Conservation (phyloP, 2,888 invertebrate genomes). For the Miltochrista miniata region DNA sequence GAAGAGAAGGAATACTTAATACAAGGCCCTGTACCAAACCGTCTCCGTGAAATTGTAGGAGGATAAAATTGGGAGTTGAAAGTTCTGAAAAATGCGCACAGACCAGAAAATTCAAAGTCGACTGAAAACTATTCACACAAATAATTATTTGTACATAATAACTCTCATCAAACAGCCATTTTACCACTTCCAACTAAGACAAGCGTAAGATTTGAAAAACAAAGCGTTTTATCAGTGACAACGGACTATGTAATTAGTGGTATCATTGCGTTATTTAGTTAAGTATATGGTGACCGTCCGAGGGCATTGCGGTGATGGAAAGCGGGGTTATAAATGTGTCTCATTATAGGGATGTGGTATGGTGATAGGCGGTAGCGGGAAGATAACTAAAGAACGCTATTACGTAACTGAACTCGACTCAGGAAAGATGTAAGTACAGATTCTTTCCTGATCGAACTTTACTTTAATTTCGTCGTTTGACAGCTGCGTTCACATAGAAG, state of each 20-base stretch:
- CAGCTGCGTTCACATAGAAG: too few relatives aligned
- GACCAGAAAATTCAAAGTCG: neutral
- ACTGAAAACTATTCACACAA: too few relatives aligned
- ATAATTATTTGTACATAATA: neutral
- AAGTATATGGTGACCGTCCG: slow-evolving; percentile 74
- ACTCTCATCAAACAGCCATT: neutral
- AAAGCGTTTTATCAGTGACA: slow-evolving; percentile 47
- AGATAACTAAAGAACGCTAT: neutral
- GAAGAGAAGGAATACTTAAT: too few relatives aligned
- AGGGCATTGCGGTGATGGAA: slow-evolving; percentile 56
- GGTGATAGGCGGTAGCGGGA: slow-evolving; percentile 29
- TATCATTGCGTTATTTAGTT: slow-evolving; percentile 69
- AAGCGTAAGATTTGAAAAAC: slow-evolving; percentile 28
- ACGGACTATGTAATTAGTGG: slow-evolving; percentile 69
- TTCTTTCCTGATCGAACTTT: too few relatives aligned
- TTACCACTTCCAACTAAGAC: slow-evolving; percentile 17
- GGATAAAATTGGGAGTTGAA: too few relatives aligned
- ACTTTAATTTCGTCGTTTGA: too few relatives aligned
- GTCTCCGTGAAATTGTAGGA: too few relatives aligned
- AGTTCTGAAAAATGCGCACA: too few relatives aligned
- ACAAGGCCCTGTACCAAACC: too few relatives aligned
- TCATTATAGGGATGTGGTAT: slow-evolving; percentile 27
- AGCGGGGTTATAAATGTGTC: slow-evolving; percentile 65
- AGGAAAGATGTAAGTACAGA: too few relatives aligned
- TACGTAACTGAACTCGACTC: neutral